Base-by-base conservation (phyloP, 2,888 invertebrate species). In the Apamea epomidion region DNA sequence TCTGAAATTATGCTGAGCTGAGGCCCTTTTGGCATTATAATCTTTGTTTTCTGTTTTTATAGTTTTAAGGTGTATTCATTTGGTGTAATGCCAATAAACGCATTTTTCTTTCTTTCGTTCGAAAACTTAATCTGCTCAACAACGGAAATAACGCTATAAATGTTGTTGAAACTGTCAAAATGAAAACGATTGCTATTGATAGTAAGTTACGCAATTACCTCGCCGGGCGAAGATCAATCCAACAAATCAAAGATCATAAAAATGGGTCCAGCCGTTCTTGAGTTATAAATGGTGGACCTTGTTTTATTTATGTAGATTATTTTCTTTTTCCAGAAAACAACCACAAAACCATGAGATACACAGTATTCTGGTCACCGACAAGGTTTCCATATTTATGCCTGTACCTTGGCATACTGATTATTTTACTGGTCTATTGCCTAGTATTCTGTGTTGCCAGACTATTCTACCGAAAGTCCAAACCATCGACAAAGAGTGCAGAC, bases 311-410 rank as follows among this genome's bases (percentile, higher is more conserved):
- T 60, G 12, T 5, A 60, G n/a, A 48, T n/a, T 29, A 42, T 54
- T 45, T 70, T 64, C 1, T 45, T 67, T 29, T 97, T 97, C 75
- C 96, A 98, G 98, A 98, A 92, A 96, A 96, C 86, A 94, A 95
- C 92, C 97, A 97, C 83, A 97, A 97, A 87, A 94, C 95, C 58
- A 89, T 98, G 88, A 97, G 97, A 75, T 98, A 98, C 94, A 98
- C 98, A n/a, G 98, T 98, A 60, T 96, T 98, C 79, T 98, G 98
- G 98, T 97, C 98, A 62, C 98, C 98, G 74, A 96, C 97, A 84
- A 97, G 99, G 91, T 98, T 98, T 91, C 95, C 97, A 1, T 97
- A 98, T 90, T 94, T 98, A 37, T 94, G 92, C 76, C 91, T 97
- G 72, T 98, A 98, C 88, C 86, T 97, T 74, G 91, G 93, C 7